These are phyloP conservation scores for Drosophila meridiana DNA, from an alignment of 2,888 invertebrate genomes.

Conservation along the genomic window DNA sequence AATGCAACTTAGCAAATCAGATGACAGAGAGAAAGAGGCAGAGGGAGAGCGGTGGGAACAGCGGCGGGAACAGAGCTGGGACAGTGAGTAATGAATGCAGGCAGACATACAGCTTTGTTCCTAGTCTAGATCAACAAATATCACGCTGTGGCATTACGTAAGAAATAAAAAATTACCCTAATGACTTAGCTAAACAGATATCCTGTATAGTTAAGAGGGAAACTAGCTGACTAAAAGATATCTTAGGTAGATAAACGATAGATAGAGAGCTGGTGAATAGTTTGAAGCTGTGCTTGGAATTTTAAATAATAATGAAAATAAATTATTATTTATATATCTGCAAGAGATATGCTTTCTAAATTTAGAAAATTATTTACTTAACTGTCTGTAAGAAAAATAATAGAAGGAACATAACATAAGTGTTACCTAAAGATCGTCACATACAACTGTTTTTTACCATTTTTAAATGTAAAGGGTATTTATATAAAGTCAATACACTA, in stretches of 20 bases:
- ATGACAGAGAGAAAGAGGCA: conserved; percentile 13
- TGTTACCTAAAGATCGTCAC: background rate
- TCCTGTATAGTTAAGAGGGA: background rate
- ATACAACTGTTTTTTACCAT: background rate
- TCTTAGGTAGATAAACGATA: background rate
- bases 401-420: background rate
- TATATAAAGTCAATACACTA: background rate
- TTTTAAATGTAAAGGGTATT: conserved; percentile 10
- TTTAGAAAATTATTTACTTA: too few species aligned
- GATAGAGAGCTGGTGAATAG: background rate
- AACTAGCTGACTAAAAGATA: background rate
- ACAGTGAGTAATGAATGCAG: conserved; percentile 72
- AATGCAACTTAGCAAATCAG: conserved; percentile 60
- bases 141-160: conserved; percentile 30
- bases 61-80: background rate
- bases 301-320: background rate
- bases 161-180: conserved; percentile 3
- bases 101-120: conserved; percentile 32
- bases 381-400: too few species aligned
- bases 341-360: too few species aligned
- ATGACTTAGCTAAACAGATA: conserved; percentile 5
- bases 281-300: background rate
- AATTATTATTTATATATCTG: background rate
- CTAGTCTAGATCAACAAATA: conserved; percentile 44
- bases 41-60: background rate